Evolutionary conservation across 1,140 invertebrate species (phyloP), one percentile per base, ranked within the genome.

Genomic region (Zaprionus tsacasi): DNA sequence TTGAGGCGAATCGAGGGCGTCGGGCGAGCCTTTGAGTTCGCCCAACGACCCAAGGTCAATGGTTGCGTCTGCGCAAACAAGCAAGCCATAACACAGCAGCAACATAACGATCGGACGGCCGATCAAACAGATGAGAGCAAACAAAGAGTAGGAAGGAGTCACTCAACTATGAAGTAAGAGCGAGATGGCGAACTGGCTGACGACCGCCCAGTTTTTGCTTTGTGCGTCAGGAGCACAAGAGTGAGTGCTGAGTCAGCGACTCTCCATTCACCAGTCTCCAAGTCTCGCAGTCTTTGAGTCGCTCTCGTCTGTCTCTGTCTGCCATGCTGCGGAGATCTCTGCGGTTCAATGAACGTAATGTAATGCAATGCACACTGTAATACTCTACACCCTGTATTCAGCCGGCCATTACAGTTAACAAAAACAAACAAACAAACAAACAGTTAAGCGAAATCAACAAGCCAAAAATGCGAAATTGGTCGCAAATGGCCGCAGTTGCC

Each of bases 281-380:
- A 65, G 52, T 45, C 40, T 45, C 4, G 5, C 65, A 73, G 33
- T 52, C 68, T 74, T 15, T 8, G n/a, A 45, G n/a, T 45, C 7
- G 10, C 36, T 38, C 11, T 63, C 76, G 64, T 80, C 65, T 78
- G 56, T 2, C 30, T 61, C 36, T 63, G 64, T 57, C 56, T 35
- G 56, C 38, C 45, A 61, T 63, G 64, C 74, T 55, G 48, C 33
- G 75, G 70, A 79, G 79, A 86, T 81, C 76, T 57, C 50, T 33
- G 30, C 61, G 83, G 82, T 87, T 87, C 83, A 87, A 83, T 80
- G 82, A 87, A 87, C 82, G 82, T 87, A 80, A 78, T 88, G 80
- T 80, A 82, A 88, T 79, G 70, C 59, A 71, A 66, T 57, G 58
- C 48, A 50, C 48, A 25, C 45, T 69, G 43, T 48, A 30, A 15